A percentile compares a stretch with the other conserved stretches of the same genome.
Conservation (phyloP, 2,113 vertebrate species). For the Ciconia stormi region DNA sequence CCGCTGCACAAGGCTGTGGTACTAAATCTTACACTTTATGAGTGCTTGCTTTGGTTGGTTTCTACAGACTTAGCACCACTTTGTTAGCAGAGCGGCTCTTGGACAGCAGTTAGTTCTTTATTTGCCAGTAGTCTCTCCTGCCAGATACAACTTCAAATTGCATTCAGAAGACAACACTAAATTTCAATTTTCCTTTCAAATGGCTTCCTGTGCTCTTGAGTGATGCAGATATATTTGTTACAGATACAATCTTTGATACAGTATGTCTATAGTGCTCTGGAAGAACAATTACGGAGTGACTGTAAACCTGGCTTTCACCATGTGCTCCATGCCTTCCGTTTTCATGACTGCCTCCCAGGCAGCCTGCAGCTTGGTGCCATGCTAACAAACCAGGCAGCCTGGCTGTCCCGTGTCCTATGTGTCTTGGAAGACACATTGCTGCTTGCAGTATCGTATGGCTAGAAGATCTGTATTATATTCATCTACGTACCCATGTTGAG, state of each 20-base stretch:
- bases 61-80: neutral
- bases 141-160: neutral
- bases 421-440: neutral
- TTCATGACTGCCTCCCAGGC: neutral
- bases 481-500: neutral
- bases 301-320: neutral
- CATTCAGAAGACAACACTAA: neutral
- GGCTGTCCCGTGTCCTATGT: neutral
- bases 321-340: neutral
- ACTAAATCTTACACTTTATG: neutral
- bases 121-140: neutral
- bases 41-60: neutral
- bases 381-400: neutral
- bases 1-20: neutral
- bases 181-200: neutral
- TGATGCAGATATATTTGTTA: neutral
- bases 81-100: neutral
- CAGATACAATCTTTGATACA: neutral
- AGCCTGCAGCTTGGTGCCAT: neutral
- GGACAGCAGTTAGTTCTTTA: neutral
- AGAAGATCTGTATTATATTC: neutral
- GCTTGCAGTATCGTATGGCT: neutral
- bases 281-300: neutral
- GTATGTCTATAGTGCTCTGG: neutral
- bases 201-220: neutral